These are phyloP conservation scores for Nerophis lumbriciformis DNA, from an alignment of 2,113 vertebrate genomes.

Conservation along the genomic window DNA sequence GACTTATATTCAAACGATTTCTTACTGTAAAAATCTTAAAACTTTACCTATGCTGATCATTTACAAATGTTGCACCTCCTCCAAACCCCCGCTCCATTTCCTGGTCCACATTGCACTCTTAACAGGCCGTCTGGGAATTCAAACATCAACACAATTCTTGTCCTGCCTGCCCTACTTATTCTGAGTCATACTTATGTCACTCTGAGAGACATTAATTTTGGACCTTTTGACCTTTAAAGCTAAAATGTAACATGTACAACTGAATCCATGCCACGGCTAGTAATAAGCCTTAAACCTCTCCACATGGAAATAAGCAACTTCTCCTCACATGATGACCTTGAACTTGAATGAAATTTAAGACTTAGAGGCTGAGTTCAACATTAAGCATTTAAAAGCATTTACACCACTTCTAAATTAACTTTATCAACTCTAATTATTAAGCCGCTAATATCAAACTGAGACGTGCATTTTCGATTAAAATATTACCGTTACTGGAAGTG, in stretches of 20 bases:
- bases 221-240: slow-evolving; percentile 31
- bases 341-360: slow-evolving; percentile 5
- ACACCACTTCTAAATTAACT: slow-evolving; percentile 20
- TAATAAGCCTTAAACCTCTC: slow-evolving; percentile 24
- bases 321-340: slow-evolving; percentile 1
- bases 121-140: slow-evolving; percentile 35
- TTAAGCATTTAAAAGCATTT: slow-evolving; percentile 20
- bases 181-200: slow-evolving; percentile 33
- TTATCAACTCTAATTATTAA: slow-evolving; percentile 1
- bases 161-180: slow-evolving; percentile 30
- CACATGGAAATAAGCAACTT: slow-evolving; percentile 27
- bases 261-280: slow-evolving; percentile 28
- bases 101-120: slow-evolving; percentile 21
- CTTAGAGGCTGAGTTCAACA: slow-evolving; percentile 13
- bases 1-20: neutral
- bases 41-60: slow-evolving; percentile 9
- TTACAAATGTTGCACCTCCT: neutral
- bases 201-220: slow-evolving; percentile 39
- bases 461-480: slow-evolving; percentile 13
- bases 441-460: slow-evolving; percentile 15
- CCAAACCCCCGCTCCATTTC: slow-evolving; percentile 15
- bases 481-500: slow-evolving; percentile 17
- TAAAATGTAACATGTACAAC: slow-evolving; percentile 18
- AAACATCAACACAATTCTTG: slow-evolving; percentile 35
- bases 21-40: neutral